Base-by-base conservation (phyloP, 2,113 vertebrate genomes). In the Apteryx owenii region DNA sequence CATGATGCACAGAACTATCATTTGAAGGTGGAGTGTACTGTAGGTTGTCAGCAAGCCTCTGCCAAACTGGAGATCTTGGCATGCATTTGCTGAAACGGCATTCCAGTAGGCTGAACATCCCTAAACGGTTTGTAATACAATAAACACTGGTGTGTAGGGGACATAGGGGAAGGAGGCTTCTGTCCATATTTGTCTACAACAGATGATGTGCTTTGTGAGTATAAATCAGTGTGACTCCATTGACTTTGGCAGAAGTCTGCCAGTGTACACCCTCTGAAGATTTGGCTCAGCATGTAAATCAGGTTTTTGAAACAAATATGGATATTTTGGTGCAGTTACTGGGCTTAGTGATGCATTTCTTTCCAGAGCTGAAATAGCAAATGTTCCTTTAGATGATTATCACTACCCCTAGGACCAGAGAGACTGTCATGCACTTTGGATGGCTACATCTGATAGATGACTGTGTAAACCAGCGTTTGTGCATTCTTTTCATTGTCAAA, bases 371-470 rank as follows among this genome's bases (percentile, higher is more conserved):
- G 36, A 94, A 85, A 61, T 13, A 93, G 36, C 73, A 89, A 91
- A 85, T 82, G 68, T 83, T 95, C 44, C 62, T 94, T 85, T 77
- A 70, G 81, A 66, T 77, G 44, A 66, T 88, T 78, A 88, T 76
- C 66, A 38, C 50, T 70, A 77, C 44, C 70, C 44, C 50, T 70
- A 83, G 90, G 84, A 91, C 53, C 38, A 90, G 78, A 92, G 73
- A 50, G 40, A 77, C 10, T 26, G 62, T 77, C 84, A 92, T 0
- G 0, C 53, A 62, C 95, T 86, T 94, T 79, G 5, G 4, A 5
- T 50, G 48, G 81, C 69, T 91, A 46, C 33, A 50, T 90, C 62
- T 79, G n/a, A 22, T 61, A 72, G 73, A 23, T 10, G 76, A 21
- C 38, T 44, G 58, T 69, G 13, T 18, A 61, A 84, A 89, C 11